Percentiles rank a stretch among this genome's conserved stretches.
phyloP scores from a whole-genome alignment of 2,113 vertebrate genomes.

The Rhea pennata region DNA sequence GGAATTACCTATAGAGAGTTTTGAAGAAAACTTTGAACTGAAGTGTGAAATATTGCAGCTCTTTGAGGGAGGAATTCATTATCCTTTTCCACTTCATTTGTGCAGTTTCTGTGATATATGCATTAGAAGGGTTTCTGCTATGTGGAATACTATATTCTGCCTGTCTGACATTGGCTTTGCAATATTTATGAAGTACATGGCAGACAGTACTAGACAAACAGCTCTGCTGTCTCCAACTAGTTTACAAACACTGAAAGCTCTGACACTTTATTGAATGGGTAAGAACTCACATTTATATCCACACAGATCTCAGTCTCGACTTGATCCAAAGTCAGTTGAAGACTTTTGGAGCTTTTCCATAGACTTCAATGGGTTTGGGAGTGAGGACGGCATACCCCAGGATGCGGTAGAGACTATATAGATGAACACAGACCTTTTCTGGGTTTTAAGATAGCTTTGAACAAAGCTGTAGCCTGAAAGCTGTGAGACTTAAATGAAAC shows the following conservation, averaged over 20 bases:
- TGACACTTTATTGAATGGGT: not conserved
- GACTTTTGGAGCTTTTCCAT: not conserved
- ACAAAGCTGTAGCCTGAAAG: not conserved
- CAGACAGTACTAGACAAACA: not conserved
- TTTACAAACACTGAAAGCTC: not conserved
- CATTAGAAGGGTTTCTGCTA: not conserved
- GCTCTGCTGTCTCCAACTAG: not conserved
- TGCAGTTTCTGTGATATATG: not conserved
- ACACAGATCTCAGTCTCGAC: not conserved
- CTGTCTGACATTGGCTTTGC: not conserved
- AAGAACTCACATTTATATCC: not conserved
- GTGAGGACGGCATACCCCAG: not conserved
- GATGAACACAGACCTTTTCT: not conserved
- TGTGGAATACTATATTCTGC: not conserved
- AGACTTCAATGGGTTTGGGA: not conserved
- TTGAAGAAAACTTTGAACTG: not conserved
- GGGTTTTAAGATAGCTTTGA: not conserved
- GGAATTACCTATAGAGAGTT: not conserved
- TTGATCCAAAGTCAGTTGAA: not conserved
- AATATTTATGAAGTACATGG: not conserved
- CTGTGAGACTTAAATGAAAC: not conserved
- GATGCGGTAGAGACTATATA: not conserved
- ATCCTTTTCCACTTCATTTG: not conserved
- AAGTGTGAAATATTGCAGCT: not conserved
- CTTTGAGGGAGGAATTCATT: not conserved